Evolutionary conservation across 2,113 vertebrate species (phyloP).

Genomic region (Cephalopterus ornatus): DNA sequence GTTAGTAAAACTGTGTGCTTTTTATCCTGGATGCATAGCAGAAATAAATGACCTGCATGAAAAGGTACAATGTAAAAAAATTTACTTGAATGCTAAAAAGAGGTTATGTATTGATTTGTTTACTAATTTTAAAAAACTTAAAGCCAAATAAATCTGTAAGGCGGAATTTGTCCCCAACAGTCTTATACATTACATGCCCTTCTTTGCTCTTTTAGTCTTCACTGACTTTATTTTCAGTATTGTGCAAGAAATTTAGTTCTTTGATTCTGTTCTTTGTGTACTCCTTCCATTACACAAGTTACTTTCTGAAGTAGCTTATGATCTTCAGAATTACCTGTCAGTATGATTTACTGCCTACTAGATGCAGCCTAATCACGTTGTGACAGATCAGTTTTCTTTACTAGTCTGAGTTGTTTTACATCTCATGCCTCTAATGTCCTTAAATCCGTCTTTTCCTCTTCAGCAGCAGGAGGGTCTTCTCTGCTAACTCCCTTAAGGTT

Average conservation of each 20-base stretch:
- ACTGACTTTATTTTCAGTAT: background rate
- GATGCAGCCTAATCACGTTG: background rate
- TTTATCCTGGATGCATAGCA: slow-evolving; percentile 83
- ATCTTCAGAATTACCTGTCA: background rate
- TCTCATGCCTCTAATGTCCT: background rate
- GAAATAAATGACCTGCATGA: slow-evolving; percentile 87
- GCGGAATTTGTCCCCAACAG: background rate
- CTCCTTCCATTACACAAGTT: background rate
- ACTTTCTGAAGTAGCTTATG: background rate
- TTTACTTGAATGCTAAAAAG: background rate
- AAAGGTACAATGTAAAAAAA: slow-evolving; percentile 73
- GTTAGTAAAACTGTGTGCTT: slow-evolving; percentile 90
- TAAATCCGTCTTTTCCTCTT: background rate
- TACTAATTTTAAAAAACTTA: background rate
- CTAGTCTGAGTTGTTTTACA: background rate
- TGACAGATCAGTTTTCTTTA: background rate
- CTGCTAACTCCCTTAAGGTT: background rate
- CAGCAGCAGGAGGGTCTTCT: background rate
- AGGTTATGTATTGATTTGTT: background rate
- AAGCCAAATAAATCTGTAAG: background rate
- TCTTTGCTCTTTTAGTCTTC: background rate
- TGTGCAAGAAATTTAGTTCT: background rate
- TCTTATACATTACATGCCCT: background rate
- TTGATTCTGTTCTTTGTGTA: background rate
- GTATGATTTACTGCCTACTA: background rate